phyloP scores from a whole-genome alignment of 1,140 invertebrate species.

The Hestina assimilis region DNA sequence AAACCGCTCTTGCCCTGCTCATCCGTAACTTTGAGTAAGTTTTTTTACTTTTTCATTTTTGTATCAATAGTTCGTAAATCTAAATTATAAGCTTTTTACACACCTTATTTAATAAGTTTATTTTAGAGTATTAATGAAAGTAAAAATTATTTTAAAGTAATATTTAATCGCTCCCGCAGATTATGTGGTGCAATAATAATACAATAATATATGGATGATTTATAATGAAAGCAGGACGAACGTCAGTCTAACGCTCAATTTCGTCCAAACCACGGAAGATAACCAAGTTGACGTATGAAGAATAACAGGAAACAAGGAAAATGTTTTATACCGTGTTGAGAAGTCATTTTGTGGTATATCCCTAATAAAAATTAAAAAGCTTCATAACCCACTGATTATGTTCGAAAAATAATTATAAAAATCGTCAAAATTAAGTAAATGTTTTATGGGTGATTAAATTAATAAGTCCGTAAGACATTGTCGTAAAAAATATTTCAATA shows the following conservation, averaged over 20 bases:
- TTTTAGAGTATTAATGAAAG: too few species aligned
- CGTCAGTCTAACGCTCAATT: constrained; percentile 15
- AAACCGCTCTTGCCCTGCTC: too few species aligned
- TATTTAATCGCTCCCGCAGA: background rate
- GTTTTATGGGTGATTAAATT: background rate
- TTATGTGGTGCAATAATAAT: background rate
- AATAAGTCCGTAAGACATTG: too few species aligned
- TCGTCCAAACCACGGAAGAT: background rate
- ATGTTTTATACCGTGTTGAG: background rate
- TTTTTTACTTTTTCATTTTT: too few species aligned
- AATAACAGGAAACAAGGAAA: constrained; percentile 5
- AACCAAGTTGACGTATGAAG: background rate
- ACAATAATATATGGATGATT: background rate
- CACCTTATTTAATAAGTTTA: too few species aligned
- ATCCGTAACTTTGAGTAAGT: too few species aligned
- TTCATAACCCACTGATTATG: too few species aligned
- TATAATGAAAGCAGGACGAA: constrained; percentile 14
- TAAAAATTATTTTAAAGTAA: background rate
- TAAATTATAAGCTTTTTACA: too few species aligned
- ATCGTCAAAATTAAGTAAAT: background rate
- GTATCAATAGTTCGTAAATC: too few species aligned
- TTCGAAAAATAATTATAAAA: too few species aligned
- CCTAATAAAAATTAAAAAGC: background rate
- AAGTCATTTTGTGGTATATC: background rate
- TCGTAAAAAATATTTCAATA: too few species aligned